phyloP scores from a whole-genome alignment of 2,113 vertebrate genomes.

The Cynopterus brachyotis region DNA sequence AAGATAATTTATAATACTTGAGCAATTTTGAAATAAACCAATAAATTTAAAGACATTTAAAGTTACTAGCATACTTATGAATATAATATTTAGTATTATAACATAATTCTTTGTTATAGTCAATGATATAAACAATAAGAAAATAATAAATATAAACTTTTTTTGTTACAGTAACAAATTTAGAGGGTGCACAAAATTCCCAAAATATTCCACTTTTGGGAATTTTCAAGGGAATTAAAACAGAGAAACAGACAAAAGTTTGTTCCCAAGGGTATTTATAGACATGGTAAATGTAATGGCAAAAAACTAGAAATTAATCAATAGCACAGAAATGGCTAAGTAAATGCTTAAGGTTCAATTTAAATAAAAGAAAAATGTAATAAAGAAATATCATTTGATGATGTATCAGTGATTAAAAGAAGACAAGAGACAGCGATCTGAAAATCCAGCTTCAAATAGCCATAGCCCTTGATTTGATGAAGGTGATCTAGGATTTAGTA shows the following conservation, averaged over 20 bases:
- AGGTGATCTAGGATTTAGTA: not conserved
- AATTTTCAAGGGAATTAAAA: not conserved
- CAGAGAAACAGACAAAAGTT: not conserved
- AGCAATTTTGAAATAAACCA: not conserved
- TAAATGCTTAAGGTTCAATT: not conserved
- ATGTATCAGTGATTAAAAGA: not conserved
- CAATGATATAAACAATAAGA: not conserved
- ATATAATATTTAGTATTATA: not conserved
- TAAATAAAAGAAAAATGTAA: not conserved
- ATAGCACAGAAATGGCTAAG: not conserved
- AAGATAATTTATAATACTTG: not conserved
- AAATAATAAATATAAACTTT: not conserved
- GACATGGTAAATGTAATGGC: not conserved
- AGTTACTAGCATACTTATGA: not conserved
- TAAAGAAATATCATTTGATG: not conserved
- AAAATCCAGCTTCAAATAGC: not conserved
- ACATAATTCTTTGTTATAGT: not conserved
- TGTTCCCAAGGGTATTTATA: not conserved
- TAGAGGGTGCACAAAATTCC: not conserved
- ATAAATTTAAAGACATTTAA: not conserved
- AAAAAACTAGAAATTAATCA: not conserved
- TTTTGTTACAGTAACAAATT: not conserved
- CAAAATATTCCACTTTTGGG: not conserved
- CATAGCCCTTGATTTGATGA: not conserved
- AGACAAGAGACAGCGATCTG: not conserved